Base-by-base conservation (phyloP, 1,140 invertebrate genomes). In the Fopius arisanus region DNA sequence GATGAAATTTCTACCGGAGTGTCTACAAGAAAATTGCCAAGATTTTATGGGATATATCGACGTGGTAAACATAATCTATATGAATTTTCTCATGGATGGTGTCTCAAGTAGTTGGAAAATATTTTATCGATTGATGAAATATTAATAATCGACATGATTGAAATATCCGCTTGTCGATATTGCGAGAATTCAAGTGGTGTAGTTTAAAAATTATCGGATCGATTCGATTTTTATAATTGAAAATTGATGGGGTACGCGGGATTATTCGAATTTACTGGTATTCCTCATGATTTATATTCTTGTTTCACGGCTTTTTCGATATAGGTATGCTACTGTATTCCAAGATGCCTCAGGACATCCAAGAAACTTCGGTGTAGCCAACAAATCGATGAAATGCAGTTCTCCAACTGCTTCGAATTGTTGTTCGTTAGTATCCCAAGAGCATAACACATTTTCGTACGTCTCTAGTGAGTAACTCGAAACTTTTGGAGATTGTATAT, bases 381-480 rank as follows among this genome's bases (percentile, higher is more conserved):
- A 48, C 51, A 28, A 70, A 78, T 73, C 75, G 71, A 78, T 78
- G 74, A 78, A 75, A 75, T 54, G 63, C 71, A 63, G 66, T 33
- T 66, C 54, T 21, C n/a, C 10, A 72, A 73, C 70, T 76, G 74
- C 67, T 77, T 74, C 54, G 73, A 80, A 78, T 66, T 77, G 59
- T 66, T 69, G 63, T 75, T 67, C 48, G 40, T 69, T 51, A 75
- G 40, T 51, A 48, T 29, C 75, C 73, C 76, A 66, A 51, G 76
- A 77, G 77, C 70, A 70, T 77, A 75, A 31, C 75, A 71, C 75
- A 75, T 81, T 80, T 78, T 68, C 70, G 10, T 51, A 67, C 72
- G 66, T 65, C 79, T 75, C 75, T 16, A 28, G 75, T 41, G 77
- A 77, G 75, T 79, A 81, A 79, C 79, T 79, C 75, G 31, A 71